phyloP scores from a whole-genome alignment of 2,888 invertebrate species.

The Eupithecia dodoneata region DNA sequence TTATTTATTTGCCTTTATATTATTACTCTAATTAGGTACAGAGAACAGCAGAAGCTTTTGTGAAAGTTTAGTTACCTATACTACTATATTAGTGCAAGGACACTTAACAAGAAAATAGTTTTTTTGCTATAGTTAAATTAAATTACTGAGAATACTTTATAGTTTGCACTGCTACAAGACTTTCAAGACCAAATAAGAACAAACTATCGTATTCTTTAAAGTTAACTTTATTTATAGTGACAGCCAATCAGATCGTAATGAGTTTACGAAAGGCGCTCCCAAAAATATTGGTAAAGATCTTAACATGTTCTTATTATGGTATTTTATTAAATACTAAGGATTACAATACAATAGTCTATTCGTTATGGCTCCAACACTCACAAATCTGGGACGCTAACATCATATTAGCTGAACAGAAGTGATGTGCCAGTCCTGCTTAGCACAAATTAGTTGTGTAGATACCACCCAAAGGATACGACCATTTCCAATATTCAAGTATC shows the following conservation, averaged over 20 bases:
- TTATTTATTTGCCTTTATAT: slow-evolving; percentile 24
- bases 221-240: not conserved
- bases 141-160: not conserved
- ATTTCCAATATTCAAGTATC: not conserved
- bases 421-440: not conserved
- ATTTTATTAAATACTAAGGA: not conserved
- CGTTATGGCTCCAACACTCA: not conserved
- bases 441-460: not conserved
- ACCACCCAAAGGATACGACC: not conserved
- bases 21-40: slow-evolving; percentile 9
- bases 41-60: slow-evolving; percentile 15
- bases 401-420: slow-evolving; percentile 10
- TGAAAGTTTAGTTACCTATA: slow-evolving; percentile 3
- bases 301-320: not conserved
- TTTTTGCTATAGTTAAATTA: not conserved
- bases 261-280: not conserved
- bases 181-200: not conserved
- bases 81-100: not conserved
- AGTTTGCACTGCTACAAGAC: not conserved
- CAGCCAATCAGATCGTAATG: not conserved
- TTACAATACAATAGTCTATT: not conserved
- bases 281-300: not conserved
- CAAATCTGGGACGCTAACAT: slow-evolving; percentile 7
- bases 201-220: not conserved
- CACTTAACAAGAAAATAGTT: not conserved